Evolutionary conservation across 2,113 vertebrate species (phyloP).

Genomic region (Trematocara stigmaticum): DNA sequence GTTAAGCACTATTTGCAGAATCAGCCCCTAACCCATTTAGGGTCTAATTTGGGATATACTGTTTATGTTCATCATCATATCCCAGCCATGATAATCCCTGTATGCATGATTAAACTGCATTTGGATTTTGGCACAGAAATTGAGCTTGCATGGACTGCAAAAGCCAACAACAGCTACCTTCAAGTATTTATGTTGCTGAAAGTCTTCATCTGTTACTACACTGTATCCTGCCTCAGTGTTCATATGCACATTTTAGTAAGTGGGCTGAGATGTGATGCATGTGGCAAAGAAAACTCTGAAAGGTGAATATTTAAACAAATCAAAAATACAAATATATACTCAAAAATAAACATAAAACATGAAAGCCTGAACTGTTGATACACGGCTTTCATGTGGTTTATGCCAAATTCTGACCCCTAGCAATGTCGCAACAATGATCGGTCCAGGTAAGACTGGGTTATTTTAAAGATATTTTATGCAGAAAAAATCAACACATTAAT

Average conservation of each 20-base stretch:
- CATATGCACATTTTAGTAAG: background rate
- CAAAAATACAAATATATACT: background rate
- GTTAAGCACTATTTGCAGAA: background rate
- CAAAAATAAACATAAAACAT: background rate
- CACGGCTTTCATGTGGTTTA: background rate
- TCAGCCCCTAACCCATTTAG: slow-evolving; percentile 23
- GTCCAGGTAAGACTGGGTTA: background rate
- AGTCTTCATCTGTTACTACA: background rate
- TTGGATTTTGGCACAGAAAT: slow-evolving; percentile 10
- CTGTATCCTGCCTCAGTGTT: background rate
- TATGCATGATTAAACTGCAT: slow-evolving; percentile 31
- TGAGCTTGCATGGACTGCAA: background rate
- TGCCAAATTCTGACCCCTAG: background rate
- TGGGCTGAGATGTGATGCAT: background rate
- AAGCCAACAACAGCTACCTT: background rate
- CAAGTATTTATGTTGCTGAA: background rate
- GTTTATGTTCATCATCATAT: slow-evolving; percentile 18
- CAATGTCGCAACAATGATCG: background rate
- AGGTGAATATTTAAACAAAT: background rate
- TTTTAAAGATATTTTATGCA: background rate
- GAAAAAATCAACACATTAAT: background rate
- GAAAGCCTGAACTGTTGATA: background rate
- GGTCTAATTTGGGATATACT: slow-evolving; percentile 31
- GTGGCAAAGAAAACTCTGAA: background rate
- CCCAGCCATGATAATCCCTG: slow-evolving; percentile 32